Evolutionary conservation across 2,797 vertebrate species (phyloP), one percentile per base, ranked within the genome.

Genomic region (Accipiter badius): DNA sequence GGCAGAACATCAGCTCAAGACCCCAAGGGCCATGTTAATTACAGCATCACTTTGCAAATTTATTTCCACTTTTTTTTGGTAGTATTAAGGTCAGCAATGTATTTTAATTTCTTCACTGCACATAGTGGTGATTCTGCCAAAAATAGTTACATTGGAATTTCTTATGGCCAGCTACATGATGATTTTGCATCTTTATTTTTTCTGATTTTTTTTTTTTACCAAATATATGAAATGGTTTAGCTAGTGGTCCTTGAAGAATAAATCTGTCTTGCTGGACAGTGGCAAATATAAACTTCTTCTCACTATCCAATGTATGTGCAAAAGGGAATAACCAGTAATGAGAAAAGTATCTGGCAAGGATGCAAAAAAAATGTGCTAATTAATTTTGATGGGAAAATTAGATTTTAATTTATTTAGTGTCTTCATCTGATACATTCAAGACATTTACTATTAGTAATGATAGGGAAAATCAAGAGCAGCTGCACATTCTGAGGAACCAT

Each of bases 381-480:
- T 89, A 69, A 76, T 92, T 95, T 81, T 71, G 69, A 88, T 83
- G 58, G 84, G 42, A 80, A 93, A 94, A 95, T 78, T 66, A 86
- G 31, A 40, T 94, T 76, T 94, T 71, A 78, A 81, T 91, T 91
- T 94, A 65, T 93, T 95, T 89, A 78, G 83, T 95, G 54, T 88
- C 61, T 42, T 89, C 46, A 81, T 91, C 79, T 91, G 50, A 89
- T 96, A 81, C 29, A 49, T 95, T 85, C 35, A 87, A 78, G 90
- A 31, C 79, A 65, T 61, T 92, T 89, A 11, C 40, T 89, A 11
- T 81, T 91, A 90, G 76, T 90, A 62, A 79, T 44, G 84, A 76
- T 47, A 65, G 84, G 31, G 78, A 83, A 91, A 86, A 87, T 77
- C 57, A 66, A 81, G 84, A 83, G 65, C 87, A 93, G 76, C 84